Conservation (phyloP, 2,888 invertebrate genomes). For the Ormia ochracea region DNA sequence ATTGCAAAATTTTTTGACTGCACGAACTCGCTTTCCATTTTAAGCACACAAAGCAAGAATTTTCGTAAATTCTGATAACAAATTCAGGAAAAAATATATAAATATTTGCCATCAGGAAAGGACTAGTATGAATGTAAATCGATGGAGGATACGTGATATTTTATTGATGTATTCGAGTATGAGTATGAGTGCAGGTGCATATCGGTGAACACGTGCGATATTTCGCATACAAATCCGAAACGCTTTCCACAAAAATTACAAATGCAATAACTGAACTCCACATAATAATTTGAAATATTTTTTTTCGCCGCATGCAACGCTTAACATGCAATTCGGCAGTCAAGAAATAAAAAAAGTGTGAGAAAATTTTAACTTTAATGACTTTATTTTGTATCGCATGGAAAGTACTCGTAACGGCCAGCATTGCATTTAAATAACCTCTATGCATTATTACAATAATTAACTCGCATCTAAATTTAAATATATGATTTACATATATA, state of each 20-base stretch:
- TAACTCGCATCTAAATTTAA: too few species aligned
- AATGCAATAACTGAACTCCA: background rate
- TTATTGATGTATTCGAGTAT: background rate
- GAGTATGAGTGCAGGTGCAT: too few species aligned
- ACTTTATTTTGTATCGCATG: constrained; percentile 47
- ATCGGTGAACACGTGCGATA: background rate
- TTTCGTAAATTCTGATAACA: constrained; percentile 20
- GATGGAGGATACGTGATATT: background rate
- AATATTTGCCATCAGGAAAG: background rate
- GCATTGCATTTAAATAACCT: constrained; percentile 29
- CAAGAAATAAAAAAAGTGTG: background rate
- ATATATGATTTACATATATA: background rate
- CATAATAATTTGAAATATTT: background rate
- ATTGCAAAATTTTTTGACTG: background rate
- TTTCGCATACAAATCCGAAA: background rate
- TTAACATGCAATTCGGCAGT: constrained; percentile 41
- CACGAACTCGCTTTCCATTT: constrained; percentile 17
- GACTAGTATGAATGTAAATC: too few species aligned
- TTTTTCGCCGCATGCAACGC: constrained; percentile 7
- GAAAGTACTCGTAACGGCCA: background rate
- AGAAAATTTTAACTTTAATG: constrained; percentile 36
- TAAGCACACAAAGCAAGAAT: background rate
- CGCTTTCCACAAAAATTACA: background rate
- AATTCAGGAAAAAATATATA: background rate
- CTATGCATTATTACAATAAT: constrained; percentile 26